Evolutionary conservation across 2,113 vertebrate genomes (phyloP).

Genomic region (Psammodynastes pulverulentus): DNA sequence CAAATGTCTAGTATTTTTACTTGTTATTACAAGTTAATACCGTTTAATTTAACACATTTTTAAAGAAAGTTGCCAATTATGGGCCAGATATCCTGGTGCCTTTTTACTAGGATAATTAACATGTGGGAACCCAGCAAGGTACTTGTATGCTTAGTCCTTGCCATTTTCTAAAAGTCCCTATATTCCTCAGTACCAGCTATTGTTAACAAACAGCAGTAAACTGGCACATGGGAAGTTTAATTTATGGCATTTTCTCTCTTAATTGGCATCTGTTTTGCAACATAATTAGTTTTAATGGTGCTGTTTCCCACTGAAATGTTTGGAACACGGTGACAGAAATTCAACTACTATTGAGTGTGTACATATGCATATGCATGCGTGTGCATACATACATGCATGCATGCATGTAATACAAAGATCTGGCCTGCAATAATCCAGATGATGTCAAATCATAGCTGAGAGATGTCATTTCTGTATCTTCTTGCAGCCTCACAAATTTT

Average conservation of each 20-base stretch:
- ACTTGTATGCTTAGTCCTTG: neutral
- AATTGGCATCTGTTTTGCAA: constrained; percentile 7
- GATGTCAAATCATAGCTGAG: neutral
- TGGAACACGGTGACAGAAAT: neutral
- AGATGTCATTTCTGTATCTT: neutral
- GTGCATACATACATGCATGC: neutral
- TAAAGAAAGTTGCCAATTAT: neutral
- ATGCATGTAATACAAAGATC: neutral
- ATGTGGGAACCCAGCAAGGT: neutral
- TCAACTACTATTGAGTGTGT: neutral
- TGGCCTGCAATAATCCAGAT: neutral
- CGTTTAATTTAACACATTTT: neutral
- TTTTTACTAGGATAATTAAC: neutral
- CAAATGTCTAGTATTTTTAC: neutral
- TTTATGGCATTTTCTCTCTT: constrained; percentile 4
- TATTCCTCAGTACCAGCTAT: neutral
- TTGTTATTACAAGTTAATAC: neutral
- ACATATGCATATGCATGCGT: neutral
- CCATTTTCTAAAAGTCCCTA: neutral
- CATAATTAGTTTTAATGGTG: constrained; percentile 12
- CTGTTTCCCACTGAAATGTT: neutral
- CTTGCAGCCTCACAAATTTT: neutral
- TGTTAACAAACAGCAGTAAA: neutral
- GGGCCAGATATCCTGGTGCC: neutral
- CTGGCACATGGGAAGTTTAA: neutral